Conservation (phyloP, 2,113 vertebrate genomes). For the Python bivittatus region DNA sequence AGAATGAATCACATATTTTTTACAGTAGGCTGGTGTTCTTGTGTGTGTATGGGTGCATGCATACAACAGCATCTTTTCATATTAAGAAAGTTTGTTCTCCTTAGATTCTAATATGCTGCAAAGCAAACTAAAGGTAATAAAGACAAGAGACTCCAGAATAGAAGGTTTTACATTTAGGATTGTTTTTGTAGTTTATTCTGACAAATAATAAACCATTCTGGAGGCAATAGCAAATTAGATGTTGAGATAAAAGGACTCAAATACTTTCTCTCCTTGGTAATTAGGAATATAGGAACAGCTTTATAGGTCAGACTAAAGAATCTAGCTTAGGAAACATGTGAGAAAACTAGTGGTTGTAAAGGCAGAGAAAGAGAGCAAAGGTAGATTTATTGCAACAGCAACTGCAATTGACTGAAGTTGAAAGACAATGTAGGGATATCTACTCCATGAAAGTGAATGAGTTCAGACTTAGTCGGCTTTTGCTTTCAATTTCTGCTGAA, state of each 20-base stretch:
- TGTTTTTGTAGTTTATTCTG: background rate
- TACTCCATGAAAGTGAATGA: background rate
- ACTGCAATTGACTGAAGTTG: background rate
- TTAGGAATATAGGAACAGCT: background rate
- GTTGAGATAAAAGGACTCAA: background rate
- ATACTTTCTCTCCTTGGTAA: background rate
- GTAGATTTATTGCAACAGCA: background rate
- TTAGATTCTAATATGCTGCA: background rate
- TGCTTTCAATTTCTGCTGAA: background rate
- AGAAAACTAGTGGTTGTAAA: background rate
- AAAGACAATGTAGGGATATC: background rate
- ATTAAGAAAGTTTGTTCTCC: background rate
- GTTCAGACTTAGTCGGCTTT: background rate
- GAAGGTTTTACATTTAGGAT: background rate
- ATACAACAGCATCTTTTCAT: background rate
- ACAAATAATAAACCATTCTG: background rate
- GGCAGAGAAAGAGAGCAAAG: background rate
- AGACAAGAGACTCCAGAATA: background rate
- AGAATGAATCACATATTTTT: conserved; percentile 18
- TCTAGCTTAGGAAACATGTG: background rate
- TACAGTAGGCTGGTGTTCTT: background rate
- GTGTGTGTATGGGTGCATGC: background rate
- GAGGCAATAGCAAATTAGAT: background rate
- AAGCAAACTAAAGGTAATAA: fast-evolving
- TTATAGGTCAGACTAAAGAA: background rate